Evolutionary conservation across 2,797 vertebrate genomes (phyloP), one percentile per base, ranked within the genome.

Genomic region (Lepilemur septentrionalis): DNA sequence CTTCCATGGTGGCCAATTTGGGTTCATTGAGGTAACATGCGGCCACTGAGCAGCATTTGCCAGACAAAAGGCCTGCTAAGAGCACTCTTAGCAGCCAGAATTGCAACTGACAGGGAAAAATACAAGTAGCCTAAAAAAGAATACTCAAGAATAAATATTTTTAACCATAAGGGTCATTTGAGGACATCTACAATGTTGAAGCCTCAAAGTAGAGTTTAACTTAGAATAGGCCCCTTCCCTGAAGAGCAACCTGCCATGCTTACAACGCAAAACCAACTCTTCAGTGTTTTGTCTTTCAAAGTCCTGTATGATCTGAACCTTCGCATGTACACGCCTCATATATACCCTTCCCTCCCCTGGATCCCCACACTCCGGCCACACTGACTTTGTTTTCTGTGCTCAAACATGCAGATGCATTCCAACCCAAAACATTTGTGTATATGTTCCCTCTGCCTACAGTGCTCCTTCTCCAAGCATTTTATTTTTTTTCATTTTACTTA

Each of bases 171-270:
- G 73, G 32, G n/a, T 70, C 43, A 89, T 79, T 55, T 65, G 38
- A 96, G 86, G 80, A 92, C 52, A 95, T 55, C 23, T 79, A 30
- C 7, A 28, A 9, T n/a, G n/a, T 55, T 65, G 30, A 96, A 81
- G 5, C 3, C 57, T 86, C 73, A 86, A 76, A 89, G 32, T 30
- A 15, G 0, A 1, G 8, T 75, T 88, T 82, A n/a, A 76, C 23
- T 55, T 65, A 35, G 55, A 69, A 83, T 1, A 88, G 30, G 41
- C 43, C 7, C 82, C 43, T 72, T 30, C 63, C 50, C n/a, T 28
- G 9, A 85, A 55, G 30, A 69, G 85, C 75, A 76, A 13, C 0
- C 4, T 89, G 38, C 22, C 52, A 18, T 46, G 35, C 75, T 65
- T 80, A 67, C 13, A 79, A 35, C 55, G 41, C 0, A 67, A 7